phyloP scores from a whole-genome alignment of 2,797 vertebrate species.

The Microcaecilia unicolor region DNA sequence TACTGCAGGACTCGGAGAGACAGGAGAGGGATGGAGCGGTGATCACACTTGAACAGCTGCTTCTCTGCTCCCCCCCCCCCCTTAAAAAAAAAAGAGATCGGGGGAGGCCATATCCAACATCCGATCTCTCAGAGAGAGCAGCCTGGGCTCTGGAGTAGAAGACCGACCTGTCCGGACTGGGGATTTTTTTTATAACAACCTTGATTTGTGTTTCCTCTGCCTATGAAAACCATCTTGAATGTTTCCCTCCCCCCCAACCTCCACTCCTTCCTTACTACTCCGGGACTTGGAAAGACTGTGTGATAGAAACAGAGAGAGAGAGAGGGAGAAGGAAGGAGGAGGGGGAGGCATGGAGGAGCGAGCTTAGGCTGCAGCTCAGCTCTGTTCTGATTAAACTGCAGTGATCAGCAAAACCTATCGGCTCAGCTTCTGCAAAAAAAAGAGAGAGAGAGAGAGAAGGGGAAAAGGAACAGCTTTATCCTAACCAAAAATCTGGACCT shows the following conservation, averaged over 20 bases:
- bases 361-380: no score
- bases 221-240: neutral
- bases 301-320: neutral
- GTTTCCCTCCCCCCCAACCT: slow-evolving; percentile 19
- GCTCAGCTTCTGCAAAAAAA: slow-evolving; percentile 11
- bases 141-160: neutral
- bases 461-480: slow-evolving; percentile 4
- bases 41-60: neutral
- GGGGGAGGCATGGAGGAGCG: neutral
- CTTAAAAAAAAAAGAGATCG: no score
- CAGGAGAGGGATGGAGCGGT: neutral
- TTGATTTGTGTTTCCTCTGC: slow-evolving; percentile 2
- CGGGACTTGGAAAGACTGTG: neutral
- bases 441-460: neutral
- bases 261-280: slow-evolving; percentile 18
- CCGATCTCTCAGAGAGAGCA: neutral
- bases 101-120: no score
- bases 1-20: slow-evolving; percentile 5
- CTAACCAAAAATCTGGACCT: slow-evolving; percentile 15
- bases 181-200: neutral
- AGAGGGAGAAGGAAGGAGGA: neutral
- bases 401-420: slow-evolving; percentile 28
- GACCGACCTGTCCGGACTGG: neutral
- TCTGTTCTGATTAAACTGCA: slow-evolving; percentile 17
- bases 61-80: neutral